A percentile compares a stretch with the other conserved stretches of the same genome.
phyloP scores from a whole-genome alignment of 92 coral and sea anemone genomes.

The Epizoanthus rinbou region DNA sequence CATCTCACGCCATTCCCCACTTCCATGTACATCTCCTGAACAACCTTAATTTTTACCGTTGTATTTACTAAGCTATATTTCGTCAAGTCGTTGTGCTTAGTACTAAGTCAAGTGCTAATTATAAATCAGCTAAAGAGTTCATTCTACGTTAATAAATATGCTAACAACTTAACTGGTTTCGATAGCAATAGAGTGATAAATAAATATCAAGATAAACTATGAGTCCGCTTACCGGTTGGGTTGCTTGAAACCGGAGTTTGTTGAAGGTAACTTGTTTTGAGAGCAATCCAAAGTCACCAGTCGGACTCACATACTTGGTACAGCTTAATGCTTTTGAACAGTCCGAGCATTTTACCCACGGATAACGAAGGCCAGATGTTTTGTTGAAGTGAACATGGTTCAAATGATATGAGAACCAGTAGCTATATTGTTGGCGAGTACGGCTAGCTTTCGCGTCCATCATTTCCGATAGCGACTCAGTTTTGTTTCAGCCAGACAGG shows the following conservation, averaged over 20 bases:
- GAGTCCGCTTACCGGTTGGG: slow-evolving; percentile 9
- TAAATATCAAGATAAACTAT: not conserved
- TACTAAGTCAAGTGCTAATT: too few relatives aligned
- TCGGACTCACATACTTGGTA: slow-evolving; percentile 53
- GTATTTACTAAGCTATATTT: too few relatives aligned
- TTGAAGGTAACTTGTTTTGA: slow-evolving; percentile 39
- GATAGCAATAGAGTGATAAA: not conserved
- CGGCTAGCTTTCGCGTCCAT: slow-evolving; percentile 42
- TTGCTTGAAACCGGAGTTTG: not conserved
- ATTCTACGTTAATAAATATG: too few relatives aligned
- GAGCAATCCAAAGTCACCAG: slow-evolving; percentile 71
- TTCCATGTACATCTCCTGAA: too few relatives aligned
- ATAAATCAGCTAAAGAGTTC: too few relatives aligned
- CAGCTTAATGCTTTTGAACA: slow-evolving; percentile 64
- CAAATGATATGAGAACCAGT: slow-evolving; percentile 94
- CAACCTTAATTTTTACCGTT: too few relatives aligned
- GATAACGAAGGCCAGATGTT: slow-evolving; percentile 39
- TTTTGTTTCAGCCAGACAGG: too few relatives aligned
- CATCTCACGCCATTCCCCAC: too few relatives aligned
- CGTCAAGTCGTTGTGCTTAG: too few relatives aligned
- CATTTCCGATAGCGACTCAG: not conserved
- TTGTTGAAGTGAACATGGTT: slow-evolving; percentile 78
- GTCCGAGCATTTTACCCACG: slow-evolving; percentile 71
- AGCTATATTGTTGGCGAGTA: slow-evolving; percentile 57
- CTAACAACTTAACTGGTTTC: too few relatives aligned